Evolutionary conservation across 2,113 vertebrate species (phyloP).

Genomic region (Cathartes aura): DNA sequence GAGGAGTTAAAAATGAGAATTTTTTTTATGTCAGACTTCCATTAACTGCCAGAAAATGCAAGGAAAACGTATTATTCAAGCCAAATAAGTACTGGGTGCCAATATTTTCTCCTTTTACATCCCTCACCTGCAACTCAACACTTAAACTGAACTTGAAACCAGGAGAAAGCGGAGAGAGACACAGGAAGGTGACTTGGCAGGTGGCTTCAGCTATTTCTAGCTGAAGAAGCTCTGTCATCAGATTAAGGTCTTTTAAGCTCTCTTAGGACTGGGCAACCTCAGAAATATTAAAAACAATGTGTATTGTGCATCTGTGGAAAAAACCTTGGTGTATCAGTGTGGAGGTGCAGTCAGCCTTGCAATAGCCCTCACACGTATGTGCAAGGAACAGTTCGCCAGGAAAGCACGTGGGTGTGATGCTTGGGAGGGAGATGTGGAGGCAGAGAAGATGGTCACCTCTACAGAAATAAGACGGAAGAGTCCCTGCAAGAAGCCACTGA

Average conservation of each 20-base stretch:
- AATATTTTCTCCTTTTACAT: background rate
- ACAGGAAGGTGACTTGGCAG: background rate
- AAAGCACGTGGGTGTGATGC: fast-evolving
- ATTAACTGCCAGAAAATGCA: background rate
- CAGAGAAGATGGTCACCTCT: background rate
- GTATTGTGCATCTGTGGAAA: background rate
- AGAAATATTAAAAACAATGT: background rate
- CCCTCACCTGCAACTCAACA: background rate
- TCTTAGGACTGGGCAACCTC: background rate
- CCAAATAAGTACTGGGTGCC: background rate
- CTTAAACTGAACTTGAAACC: background rate
- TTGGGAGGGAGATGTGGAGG: background rate
- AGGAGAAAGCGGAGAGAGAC: background rate
- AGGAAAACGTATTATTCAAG: background rate
- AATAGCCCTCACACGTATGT: background rate
- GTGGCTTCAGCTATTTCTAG: background rate
- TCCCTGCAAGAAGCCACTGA: background rate
- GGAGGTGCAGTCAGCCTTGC: background rate
- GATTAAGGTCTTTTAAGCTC: background rate
- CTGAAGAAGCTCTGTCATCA: background rate
- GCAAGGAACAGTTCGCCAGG: background rate
- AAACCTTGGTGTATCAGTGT: background rate
- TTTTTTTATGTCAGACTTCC: background rate
- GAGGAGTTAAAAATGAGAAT: background rate
- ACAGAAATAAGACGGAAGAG: background rate